Percentiles rank a stretch among this genome's conserved stretches.
Evolutionary conservation across 2,888 invertebrate genomes (phyloP).

Genomic region (Drosophila formosana): DNA sequence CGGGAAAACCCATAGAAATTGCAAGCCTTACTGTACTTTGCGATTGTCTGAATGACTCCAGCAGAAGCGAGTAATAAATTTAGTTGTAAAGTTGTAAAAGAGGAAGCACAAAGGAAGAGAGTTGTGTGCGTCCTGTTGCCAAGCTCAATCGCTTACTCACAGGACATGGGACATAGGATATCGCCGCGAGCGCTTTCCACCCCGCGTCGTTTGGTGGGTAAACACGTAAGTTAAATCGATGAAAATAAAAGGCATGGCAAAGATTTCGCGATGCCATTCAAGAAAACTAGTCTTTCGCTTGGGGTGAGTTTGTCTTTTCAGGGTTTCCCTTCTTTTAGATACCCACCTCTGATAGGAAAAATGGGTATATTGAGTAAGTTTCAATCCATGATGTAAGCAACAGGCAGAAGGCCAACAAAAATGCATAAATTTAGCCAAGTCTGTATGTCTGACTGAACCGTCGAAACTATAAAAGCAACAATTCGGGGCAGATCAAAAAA

Average conservation of each 20-base stretch:
- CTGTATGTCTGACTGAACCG: too few relatives aligned
- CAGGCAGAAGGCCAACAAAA: too few relatives aligned
- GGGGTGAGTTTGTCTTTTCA: slow-evolving; percentile 63
- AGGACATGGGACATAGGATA: slow-evolving; percentile 19
- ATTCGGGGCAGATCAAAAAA: too few relatives aligned
- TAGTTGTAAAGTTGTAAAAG: slow-evolving; percentile 28
- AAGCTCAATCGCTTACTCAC: slow-evolving; percentile 48
- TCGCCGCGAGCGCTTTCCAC: slow-evolving; percentile 69
- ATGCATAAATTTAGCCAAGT: too few relatives aligned
- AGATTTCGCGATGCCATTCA: slow-evolving; percentile 51
- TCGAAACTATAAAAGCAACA: too few relatives aligned
- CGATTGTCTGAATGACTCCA: slow-evolving; percentile 21
- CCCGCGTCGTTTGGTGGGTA: slow-evolving; percentile 75
- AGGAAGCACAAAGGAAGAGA: slow-evolving; percentile 8
- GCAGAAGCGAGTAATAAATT: slow-evolving; percentile 44
- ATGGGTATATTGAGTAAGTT: neutral
- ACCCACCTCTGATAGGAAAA: neutral
- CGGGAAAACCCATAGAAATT: slow-evolving; percentile 18
- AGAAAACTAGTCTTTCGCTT: slow-evolving; percentile 33
- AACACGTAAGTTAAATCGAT: slow-evolving; percentile 71
- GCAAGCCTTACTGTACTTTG: slow-evolving; percentile 70
- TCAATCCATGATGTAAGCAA: too few relatives aligned
- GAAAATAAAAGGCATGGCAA: slow-evolving; percentile 39
- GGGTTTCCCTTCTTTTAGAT: slow-evolving; percentile 40
- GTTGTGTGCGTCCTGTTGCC: slow-evolving; percentile 44